Percentiles rank a stretch among this genome's conserved stretches.
These are phyloP conservation scores for Andrena haemorrhoa DNA, from an alignment of 2,888 invertebrate genomes.

Conservation along the genomic window DNA sequence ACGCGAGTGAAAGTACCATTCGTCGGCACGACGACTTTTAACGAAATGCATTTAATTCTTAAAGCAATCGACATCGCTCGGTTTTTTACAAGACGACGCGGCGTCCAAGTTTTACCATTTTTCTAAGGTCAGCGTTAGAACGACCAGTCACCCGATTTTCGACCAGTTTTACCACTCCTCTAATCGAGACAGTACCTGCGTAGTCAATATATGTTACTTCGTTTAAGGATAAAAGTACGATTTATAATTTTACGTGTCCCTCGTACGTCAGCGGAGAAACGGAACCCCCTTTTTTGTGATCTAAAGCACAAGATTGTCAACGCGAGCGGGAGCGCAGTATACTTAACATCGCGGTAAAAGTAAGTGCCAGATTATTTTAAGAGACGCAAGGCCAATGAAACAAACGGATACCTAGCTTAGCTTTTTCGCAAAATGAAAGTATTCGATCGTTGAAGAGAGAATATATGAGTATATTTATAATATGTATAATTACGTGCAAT, in stretches of 20 bases:
- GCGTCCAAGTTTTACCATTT: constrained; percentile 7
- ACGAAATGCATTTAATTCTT: constrained; percentile 1
- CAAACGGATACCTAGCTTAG: constrained; percentile 25
- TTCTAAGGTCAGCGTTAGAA: constrained; percentile 5
- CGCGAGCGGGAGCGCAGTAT: constrained; percentile 31
- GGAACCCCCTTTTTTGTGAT: constrained; percentile 16
- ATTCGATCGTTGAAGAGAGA: constrained; percentile 12
- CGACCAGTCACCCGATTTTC: constrained; percentile 15
- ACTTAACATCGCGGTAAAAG: constrained; percentile 42
- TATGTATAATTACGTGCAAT: constrained; percentile 60
- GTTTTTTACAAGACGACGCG: constrained; percentile 6
- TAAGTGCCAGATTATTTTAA: constrained; percentile 60
- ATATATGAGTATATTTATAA: constrained; percentile 39
- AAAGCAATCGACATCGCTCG: constrained; percentile 15
- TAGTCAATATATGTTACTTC: constrained; percentile 49
- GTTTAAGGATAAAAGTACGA: constrained; percentile 33
- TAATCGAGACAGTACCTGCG: constrained; percentile 63
- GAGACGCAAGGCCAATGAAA: constrained; percentile 27
- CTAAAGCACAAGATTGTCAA: constrained; percentile 36
- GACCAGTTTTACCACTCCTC: constrained; percentile 36
- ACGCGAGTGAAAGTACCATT: constrained; percentile 13
- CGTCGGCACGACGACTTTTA: constrained; percentile 9
- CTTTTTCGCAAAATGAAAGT: constrained; percentile 38
- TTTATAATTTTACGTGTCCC: constrained; percentile 39
- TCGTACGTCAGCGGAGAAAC: constrained; percentile 15